Percentiles rank a stretch among this genome's conserved stretches.
These are phyloP conservation scores for Paedocypris sp. DNA, from an alignment of 2,113 vertebrate species.

Conservation along the genomic window DNA sequence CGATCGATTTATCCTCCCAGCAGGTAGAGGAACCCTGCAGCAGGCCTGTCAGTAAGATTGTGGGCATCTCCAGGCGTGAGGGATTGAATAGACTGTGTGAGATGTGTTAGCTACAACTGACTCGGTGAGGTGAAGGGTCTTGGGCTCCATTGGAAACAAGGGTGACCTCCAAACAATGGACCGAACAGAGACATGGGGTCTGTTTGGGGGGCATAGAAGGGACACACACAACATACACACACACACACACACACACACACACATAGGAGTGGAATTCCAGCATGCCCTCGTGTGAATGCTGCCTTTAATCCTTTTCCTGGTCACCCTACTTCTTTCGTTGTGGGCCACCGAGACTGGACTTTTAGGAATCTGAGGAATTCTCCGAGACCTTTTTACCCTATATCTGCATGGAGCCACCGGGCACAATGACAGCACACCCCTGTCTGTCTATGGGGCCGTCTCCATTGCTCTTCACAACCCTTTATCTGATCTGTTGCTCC, in stretches of 20 bases:
- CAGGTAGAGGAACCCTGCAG: slow-evolving; percentile 22
- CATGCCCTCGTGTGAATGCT: slow-evolving; percentile 32
- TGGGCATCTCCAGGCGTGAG: slow-evolving; percentile 3
- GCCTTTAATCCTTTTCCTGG: slow-evolving; percentile 31
- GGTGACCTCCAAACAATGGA: slow-evolving; percentile 33
- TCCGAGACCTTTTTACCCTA: slow-evolving; percentile 24
- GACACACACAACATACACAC: slow-evolving; percentile 10
- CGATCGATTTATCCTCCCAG: slow-evolving; percentile 25
- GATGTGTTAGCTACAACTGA: slow-evolving; percentile 25
- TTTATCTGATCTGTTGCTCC: too few species aligned
- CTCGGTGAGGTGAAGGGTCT: slow-evolving; percentile 23
- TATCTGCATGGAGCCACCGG: slow-evolving; percentile 6
- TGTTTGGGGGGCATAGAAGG: slow-evolving; percentile 31
- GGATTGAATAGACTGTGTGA: slow-evolving; percentile 24
- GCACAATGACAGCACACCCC: slow-evolving; percentile 31
- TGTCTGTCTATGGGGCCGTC: slow-evolving; percentile 11
- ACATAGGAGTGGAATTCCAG: slow-evolving; percentile 8
- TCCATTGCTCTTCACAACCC: too few species aligned
- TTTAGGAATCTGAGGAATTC: slow-evolving; percentile 41
- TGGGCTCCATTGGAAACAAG: slow-evolving; percentile 18
- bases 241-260: slow-evolving; percentile 12
- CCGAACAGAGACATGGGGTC: slow-evolving; percentile 18
- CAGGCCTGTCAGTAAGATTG: slow-evolving; percentile 17
- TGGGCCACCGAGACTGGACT: slow-evolving; percentile 27
- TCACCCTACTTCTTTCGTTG: slow-evolving; percentile 32